Conservation (phyloP, 2,797 vertebrate species). For the Cygnus olor region DNA sequence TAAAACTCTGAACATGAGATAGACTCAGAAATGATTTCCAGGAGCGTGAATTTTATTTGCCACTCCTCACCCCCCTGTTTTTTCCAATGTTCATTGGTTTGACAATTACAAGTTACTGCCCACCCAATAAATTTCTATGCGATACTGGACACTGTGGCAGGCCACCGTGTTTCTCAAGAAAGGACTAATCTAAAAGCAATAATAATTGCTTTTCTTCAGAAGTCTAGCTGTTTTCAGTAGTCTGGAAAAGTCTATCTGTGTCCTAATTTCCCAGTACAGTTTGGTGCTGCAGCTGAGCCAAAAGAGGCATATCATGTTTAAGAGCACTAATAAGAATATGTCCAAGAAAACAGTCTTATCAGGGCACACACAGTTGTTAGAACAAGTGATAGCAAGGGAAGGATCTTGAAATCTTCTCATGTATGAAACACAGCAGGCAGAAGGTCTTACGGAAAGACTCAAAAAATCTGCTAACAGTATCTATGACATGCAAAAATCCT, state of each 20-base stretch:
- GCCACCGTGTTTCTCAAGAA: slow-evolving; percentile 16
- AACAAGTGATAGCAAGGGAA: slow-evolving; percentile 9
- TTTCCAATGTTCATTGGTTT: slow-evolving; percentile 34
- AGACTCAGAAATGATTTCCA: slow-evolving; percentile 17
- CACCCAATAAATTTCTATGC: background rate
- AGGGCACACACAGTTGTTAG: slow-evolving; percentile 12
- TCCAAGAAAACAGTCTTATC: slow-evolving; percentile 8
- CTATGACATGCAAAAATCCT: slow-evolving; percentile 7
- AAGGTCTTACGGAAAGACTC: background rate
- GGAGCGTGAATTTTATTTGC: slow-evolving; percentile 41
- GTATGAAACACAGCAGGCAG: slow-evolving; percentile 1
- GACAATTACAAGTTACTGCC: slow-evolving; percentile 39
- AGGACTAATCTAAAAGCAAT: slow-evolving; percentile 33
- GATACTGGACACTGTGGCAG: background rate
- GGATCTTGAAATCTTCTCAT: slow-evolving; percentile 23
- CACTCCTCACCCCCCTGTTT: background rate
- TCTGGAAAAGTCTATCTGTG: slow-evolving; percentile 40
- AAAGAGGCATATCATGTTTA: background rate
- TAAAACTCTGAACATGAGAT: background rate
- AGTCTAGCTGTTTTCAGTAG: background rate
- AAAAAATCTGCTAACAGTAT: background rate
- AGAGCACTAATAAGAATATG: background rate
- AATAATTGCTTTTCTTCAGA: slow-evolving; percentile 52
- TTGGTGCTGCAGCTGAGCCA: background rate
- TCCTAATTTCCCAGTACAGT: slow-evolving; percentile 18